A percentile compares a stretch with the other conserved stretches of the same genome.
Conservation (phyloP, 2,113 vertebrate species). For the Heterotis niloticus region DNA sequence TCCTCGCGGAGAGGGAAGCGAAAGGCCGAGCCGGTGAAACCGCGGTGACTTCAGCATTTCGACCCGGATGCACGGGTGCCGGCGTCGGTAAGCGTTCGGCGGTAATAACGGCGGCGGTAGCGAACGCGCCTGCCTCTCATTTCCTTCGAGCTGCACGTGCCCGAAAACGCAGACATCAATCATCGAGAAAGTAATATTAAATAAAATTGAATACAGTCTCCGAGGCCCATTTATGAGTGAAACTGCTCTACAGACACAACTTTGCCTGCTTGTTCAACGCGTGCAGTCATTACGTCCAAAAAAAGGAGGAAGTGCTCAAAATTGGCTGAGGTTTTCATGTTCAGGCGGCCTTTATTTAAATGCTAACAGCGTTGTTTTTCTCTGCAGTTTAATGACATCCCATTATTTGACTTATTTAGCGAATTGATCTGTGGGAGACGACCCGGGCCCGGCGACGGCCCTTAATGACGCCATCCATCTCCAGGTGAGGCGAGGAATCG, state of each 20-base stretch:
- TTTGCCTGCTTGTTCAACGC: neutral
- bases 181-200: no score
- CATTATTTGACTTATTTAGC: conserved; percentile 70
- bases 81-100: no score
- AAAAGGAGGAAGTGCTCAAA: conserved; percentile 32
- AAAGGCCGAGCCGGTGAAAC: no score
- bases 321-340: conserved; percentile 44
- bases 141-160: no score
- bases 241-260: neutral
- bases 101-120: no score
- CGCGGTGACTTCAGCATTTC: no score
- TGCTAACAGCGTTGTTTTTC: conserved; percentile 48
- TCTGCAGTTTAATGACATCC: conserved; percentile 65
- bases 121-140: no score
- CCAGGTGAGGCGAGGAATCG: conserved; percentile 45
- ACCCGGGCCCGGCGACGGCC: conserved; percentile 53
- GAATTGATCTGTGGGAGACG: conserved; percentile 66
- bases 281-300: conserved; percentile 5
- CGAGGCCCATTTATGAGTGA: no score
- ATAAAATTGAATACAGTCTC: neutral
- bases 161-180: no score
- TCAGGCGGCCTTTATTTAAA: conserved; percentile 29
- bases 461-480: conserved; percentile 68
- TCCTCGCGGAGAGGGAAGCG: conserved; percentile 37
- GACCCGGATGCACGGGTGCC: no score